Percentiles rank a stretch among this genome's conserved stretches.
Evolutionary conservation across 2,888 invertebrate genomes (phyloP).

Genomic region (Gymnoscelis rufifasciata): DNA sequence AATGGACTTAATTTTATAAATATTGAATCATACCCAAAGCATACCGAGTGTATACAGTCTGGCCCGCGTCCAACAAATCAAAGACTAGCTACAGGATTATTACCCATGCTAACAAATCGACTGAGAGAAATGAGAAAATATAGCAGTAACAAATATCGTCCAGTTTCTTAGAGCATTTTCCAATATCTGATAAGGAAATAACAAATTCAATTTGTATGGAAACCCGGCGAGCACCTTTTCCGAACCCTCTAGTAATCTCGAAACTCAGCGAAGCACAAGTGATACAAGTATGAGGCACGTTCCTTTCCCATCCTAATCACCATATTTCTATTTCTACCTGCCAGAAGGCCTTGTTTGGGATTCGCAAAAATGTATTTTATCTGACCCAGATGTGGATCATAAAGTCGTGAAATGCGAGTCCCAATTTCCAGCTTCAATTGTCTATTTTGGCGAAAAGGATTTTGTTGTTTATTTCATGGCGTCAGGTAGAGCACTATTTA

Average conservation of each 20-base stretch:
- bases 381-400: slow-evolving; percentile 36
- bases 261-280: slow-evolving; percentile 31
- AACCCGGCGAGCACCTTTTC: slow-evolving; percentile 19
- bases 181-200: slow-evolving; percentile 24
- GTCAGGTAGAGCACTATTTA: slow-evolving; percentile 5
- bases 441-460: slow-evolving; percentile 27
- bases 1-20: no score
- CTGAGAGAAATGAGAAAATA: neutral
- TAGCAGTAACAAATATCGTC: neutral
- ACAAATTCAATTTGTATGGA: slow-evolving; percentile 29
- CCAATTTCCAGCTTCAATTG: slow-evolving; percentile 40
- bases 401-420: slow-evolving; percentile 31
- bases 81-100: neutral
- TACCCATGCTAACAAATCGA: neutral
- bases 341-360: slow-evolving; percentile 34
- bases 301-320: slow-evolving; percentile 38
- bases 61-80: neutral
- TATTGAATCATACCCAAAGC: no score
- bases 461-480: slow-evolving; percentile 13
- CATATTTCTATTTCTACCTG: slow-evolving; percentile 37
- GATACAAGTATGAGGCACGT: slow-evolving; percentile 34
- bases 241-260: slow-evolving; percentile 32
- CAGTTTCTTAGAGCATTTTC: slow-evolving; percentile 15
- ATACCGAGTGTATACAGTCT: no score
- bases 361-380: slow-evolving; percentile 43